phyloP scores from a whole-genome alignment of 2,113 vertebrate species.

The Plectropomus leopardus region DNA sequence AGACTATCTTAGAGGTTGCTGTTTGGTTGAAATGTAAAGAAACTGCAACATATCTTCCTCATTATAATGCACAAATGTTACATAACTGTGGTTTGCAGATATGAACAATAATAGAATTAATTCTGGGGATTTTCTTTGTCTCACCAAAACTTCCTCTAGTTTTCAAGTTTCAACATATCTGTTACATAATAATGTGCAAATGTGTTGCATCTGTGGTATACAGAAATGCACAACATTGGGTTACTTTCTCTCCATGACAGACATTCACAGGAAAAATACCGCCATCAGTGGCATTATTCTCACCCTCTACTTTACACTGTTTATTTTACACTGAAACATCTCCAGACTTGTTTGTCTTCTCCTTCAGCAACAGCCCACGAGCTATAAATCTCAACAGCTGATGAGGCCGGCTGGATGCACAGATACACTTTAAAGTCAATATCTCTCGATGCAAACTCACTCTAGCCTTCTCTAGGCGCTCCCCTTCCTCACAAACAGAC shows the following conservation, averaged over 20 bases:
- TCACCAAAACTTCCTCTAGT: no score
- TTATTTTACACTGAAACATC: neutral
- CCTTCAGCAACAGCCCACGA: conserved; percentile 2
- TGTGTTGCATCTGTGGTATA: no score
- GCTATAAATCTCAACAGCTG: conserved; percentile 34
- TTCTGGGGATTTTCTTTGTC: no score
- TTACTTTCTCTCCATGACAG: neutral
- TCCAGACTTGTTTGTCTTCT: conserved; percentile 10
- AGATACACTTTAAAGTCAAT: conserved; percentile 15
- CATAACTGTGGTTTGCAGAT: no score
- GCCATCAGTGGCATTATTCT: neutral
- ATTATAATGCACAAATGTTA: no score
- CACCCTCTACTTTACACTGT: neutral
- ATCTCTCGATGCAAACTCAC: neutral
- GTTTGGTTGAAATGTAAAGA: no score
- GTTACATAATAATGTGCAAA: no score
- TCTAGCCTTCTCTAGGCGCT: neutral
- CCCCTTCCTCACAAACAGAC: conserved; percentile 4
- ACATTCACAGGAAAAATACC: neutral
- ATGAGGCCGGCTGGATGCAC: conserved; percentile 40
- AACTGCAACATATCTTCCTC: no score
- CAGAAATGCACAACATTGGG: no score
- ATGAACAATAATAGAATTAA: no score
- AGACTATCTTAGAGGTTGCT: no score
- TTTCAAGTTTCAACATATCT: no score